Base-by-base conservation (phyloP, 2,797 vertebrate species). In the Clarias platycephalus region DNA sequence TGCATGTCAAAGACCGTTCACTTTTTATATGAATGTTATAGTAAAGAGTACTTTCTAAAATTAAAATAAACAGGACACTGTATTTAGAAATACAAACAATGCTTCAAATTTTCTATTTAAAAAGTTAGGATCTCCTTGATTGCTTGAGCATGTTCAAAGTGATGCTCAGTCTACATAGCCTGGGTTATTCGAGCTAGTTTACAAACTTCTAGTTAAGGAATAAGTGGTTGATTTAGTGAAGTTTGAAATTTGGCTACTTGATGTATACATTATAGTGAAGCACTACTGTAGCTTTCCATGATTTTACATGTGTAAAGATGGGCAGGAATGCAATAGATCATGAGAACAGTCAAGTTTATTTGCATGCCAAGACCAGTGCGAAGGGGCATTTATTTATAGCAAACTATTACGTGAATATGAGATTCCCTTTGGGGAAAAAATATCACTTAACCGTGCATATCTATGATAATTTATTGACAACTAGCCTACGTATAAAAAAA, bases 391-490 rank as follows among this genome's bases (percentile, higher is more conserved):
- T n/a, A n/a, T 31, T 31, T 70, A 79, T 28, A 53, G n/a, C 37
- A 66, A 79, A 80, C 64, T 76, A 83, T 6, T 24, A 72, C 63
- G 70, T 86, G 71, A 26, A 66, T 26, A 68, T 68, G 49, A 9
- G 78, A 53, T 78, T 82, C 67, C 88, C 87, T 88, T 49, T 44
- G 40, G 40, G 87, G 88, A 84, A 81, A 37, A 63, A 68, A 67
- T 40, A 26, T n/a, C 49, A 76, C 70, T 71, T 31, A 86, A 71
- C 60, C 74, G 28, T 71, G 82, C 86, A 66, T 44, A 66, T 81
- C 31, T 77, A 24, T 55, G 3, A 44, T 77, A 0, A 31, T 68
- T 68, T 58, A 58, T 24, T 0, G 26, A 72, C 26, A 84, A 70
- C 74, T 53, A 13, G 49, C 12, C 49, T 63, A 13, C 0, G 2